These are phyloP conservation scores for Apomyelois bistriatella DNA, from an alignment of 2,888 invertebrate genomes.

Conservation along the genomic window DNA sequence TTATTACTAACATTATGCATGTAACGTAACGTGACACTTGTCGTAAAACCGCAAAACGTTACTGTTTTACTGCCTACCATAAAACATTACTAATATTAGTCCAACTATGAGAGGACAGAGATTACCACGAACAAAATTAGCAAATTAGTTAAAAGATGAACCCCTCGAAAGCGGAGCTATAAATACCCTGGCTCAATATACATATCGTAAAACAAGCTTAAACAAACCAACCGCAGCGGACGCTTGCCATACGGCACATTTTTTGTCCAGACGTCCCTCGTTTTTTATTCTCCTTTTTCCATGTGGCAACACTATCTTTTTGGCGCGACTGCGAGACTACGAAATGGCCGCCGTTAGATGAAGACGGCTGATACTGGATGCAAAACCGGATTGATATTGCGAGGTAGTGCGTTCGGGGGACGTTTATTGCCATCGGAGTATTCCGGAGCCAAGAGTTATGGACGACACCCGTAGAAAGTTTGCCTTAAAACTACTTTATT, in stretches of 20 bases:
- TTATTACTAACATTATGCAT: constrained; percentile 18
- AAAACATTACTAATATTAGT: constrained; percentile 16
- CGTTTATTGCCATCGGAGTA: constrained; percentile 62
- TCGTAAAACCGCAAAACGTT: constrained; percentile 17
- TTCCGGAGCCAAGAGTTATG: constrained; percentile 55
- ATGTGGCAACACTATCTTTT: constrained; percentile 41
- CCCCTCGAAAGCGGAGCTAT: constrained; percentile 6
- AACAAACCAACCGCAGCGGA: constrained; percentile 49
- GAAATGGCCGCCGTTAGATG: constrained; percentile 55
- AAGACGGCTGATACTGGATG: constrained; percentile 65
- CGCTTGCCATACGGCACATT: constrained; percentile 54
- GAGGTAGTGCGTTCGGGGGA: constrained; percentile 54
- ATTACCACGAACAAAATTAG: constrained; percentile 17
- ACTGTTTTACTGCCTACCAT: constrained; percentile 17
- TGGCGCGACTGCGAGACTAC: constrained; percentile 25
- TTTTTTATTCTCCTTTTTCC: constrained; percentile 32
- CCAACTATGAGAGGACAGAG: constrained; percentile 1
- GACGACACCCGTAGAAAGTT: constrained; percentile 53
- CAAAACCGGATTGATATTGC: constrained; percentile 69
- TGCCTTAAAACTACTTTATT: constrained; percentile 63
- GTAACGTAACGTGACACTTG: constrained; percentile 18
- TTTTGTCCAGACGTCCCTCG: constrained; percentile 47
- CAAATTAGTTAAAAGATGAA: constrained; percentile 14
- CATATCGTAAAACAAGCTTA: constrained; percentile 42
- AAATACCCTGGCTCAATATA: constrained; percentile 17